Base-by-base conservation (phyloP, 2,113 vertebrate species). In the Calyptommatus sinebrachiatus region DNA sequence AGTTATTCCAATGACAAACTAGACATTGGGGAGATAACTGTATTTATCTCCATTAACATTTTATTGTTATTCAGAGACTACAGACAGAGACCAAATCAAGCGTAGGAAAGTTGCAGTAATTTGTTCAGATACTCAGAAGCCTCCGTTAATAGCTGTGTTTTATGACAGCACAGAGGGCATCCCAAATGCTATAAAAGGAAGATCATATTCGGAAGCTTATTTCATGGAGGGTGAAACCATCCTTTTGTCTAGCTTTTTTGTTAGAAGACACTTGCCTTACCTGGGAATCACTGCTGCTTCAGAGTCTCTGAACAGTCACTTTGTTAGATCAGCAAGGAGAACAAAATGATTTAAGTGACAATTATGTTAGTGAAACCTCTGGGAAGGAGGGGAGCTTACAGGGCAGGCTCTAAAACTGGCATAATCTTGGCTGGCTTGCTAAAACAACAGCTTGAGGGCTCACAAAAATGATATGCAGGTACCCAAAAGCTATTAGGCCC, bases 21-120 rank as follows among this genome's bases (percentile, higher is more conserved):
- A 91, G 87, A 88, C 91, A 88, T 63, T 65, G 89, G 91, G 91
- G 90, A 93, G 86, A 90, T 83, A 88, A 89, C 75, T 73, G 85
- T 87, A 88, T 90, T 91, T 90, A 89, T 86, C 87, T 84, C 91
- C 81, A 91, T 92, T 92, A 92, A 89, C 31, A 6, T 87, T 91
- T 91, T 91, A 88, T 85, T 91, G 88, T 90, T 91, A 85, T 81
- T 90, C 89, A 85, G 89, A 91, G 87, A 91, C 79, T 87, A 87
- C 18, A 82, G 84, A 87, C 69, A 87, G 0, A 16, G 76, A 78
- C 76, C 35, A 84, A 90, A 88, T 84, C 84, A 75, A 67, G 85
- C 46, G 1, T 9, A 90, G 87, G 83, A 85, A 91, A 90, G 89
- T 88, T 86, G 85, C 83, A 83, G 88, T 84, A 78, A 88, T 91